phyloP scores from a whole-genome alignment of 92 coral and sea anemone species.

The Diadumene lineata region DNA sequence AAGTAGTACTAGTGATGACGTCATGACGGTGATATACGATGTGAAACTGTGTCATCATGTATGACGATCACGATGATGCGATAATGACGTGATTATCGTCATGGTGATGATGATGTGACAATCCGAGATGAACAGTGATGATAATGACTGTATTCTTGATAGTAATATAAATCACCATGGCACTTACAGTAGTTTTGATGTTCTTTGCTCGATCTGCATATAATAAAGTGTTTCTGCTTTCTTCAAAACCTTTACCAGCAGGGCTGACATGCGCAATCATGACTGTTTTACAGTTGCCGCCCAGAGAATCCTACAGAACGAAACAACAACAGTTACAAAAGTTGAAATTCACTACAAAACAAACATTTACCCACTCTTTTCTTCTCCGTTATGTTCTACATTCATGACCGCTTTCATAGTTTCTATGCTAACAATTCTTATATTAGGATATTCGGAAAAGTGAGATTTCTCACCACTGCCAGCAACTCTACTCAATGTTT shows the following conservation, averaged over 20 bases:
- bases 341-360: background rate
- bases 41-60: too few relatives aligned
- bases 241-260: slow-evolving; percentile 77
- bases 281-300: slow-evolving; percentile 84
- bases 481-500: too few relatives aligned
- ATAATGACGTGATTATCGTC: background rate
- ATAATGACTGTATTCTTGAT: background rate
- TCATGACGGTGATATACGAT: too few relatives aligned
- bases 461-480: too few relatives aligned
- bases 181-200: slow-evolving; percentile 77
- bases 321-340: background rate
- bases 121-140: too few relatives aligned
- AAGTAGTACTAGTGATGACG: too few relatives aligned
- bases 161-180: background rate
- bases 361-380: too few relatives aligned
- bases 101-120: background rate
- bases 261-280: slow-evolving; percentile 93
- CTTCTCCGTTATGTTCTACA: too few relatives aligned
- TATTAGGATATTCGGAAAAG: too few relatives aligned
- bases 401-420: too few relatives aligned
- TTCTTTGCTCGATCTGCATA: slow-evolving; percentile 93
- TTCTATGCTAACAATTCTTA: too few relatives aligned
- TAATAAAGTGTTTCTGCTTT: slow-evolving; percentile 75
- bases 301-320: slow-evolving; percentile 70
- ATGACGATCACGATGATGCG: background rate